Conservation (phyloP, 2,797 vertebrate species). For the Tympanoctomys barrerae region DNA sequence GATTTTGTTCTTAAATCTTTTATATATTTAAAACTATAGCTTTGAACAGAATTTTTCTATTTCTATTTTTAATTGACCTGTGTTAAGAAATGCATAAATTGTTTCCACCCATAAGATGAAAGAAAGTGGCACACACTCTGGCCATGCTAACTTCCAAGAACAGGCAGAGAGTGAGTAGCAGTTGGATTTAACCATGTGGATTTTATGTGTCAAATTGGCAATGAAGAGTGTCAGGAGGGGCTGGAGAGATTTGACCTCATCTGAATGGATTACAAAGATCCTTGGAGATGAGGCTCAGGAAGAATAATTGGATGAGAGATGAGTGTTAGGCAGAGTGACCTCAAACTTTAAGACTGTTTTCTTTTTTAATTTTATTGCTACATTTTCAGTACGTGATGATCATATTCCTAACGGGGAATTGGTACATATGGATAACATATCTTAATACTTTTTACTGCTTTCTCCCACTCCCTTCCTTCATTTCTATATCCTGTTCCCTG, state of each 20-base stretch:
- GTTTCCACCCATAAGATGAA: background rate
- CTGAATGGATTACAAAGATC: background rate
- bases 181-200: background rate
- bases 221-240: background rate
- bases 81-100: background rate
- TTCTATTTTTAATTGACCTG: background rate
- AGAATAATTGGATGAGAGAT: background rate
- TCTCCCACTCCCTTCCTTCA: too few relatives aligned
- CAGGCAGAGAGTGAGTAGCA: background rate
- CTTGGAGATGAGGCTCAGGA: background rate
- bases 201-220: background rate
- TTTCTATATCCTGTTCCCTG: too few relatives aligned
- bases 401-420: background rate
- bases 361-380: background rate
- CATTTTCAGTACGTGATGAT: background rate
- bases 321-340: background rate
- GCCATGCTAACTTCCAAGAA: background rate
- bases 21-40: background rate
- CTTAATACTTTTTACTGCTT: background rate
- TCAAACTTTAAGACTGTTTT: background rate
- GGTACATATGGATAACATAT: background rate
- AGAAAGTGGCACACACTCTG: background rate
- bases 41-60: background rate
- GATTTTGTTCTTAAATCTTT: background rate
- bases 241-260: background rate